Base-by-base conservation (phyloP, 2,797 vertebrate species). In the Chiropotes sagulatus region DNA sequence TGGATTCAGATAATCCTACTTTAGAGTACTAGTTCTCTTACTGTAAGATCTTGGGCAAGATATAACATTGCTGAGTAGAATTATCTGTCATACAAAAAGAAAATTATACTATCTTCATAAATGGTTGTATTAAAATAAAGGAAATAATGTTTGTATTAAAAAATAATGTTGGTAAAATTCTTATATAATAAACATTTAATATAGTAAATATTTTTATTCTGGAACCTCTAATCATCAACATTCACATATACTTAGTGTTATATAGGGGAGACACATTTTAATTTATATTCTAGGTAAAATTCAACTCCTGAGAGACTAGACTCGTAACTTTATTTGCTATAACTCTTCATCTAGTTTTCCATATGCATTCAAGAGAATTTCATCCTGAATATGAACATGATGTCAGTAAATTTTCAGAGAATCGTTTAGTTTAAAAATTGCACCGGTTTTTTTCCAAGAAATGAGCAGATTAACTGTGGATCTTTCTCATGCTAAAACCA, bases 201-300 rank as follows among this genome's bases (percentile, higher is more conserved):
- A 75, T 39, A 17, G 28, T 95, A 75, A 79, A 92, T 79, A 83
- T 86, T 81, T 75, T n/a, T 88, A 86, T 58, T 95, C 36, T 50
- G 76, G 44, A 79, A 24, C 70, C 28, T 88, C 41, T 94, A 82
- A 48, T 92, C 79, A 94, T 67, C n/a, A 86, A 5, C 54, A 92
- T 90, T 96, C 17, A 44, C 89, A 44, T 93, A 46, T 48, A 80
- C 41, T 19, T 88, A 82, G 30, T 82, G 52, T 90, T 93, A 67
- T 30, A 44, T 86, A 88, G 72, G 3, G 46, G 39, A 97, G 90
- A 96, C 28, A 83, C 7, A 52, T 89, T 92, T 96, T 91, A 87
- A 91, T 90, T 96, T 96, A 39, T 94, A 41, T 61, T 81, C 28
- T 84, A 75, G 48, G 41, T 94, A 93, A 92, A 97, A 78, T n/a